These are phyloP conservation scores for Temnothorax curvispinosus DNA, from an alignment of 1,140 invertebrate genomes.

Conservation along the genomic window DNA sequence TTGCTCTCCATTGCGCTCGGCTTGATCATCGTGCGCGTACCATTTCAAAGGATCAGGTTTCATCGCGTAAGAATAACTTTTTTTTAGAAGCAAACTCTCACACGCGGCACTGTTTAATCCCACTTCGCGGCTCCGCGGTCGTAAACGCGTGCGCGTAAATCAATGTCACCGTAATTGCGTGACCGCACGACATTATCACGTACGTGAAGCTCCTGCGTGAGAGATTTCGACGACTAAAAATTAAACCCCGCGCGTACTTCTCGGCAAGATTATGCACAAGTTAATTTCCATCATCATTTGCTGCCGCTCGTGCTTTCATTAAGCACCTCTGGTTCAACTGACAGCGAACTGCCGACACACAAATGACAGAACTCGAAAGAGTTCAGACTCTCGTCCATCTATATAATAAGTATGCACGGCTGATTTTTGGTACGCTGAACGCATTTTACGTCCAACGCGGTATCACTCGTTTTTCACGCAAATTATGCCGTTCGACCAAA, in stretches of 20 bases:
- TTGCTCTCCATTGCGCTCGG: background rate
- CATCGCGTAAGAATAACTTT: constrained; percentile 1
- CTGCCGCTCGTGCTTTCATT: constrained; percentile 54
- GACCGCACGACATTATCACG: constrained; percentile 36
- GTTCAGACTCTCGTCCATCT: background rate
- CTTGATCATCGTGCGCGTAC: background rate
- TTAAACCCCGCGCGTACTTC: constrained; percentile 60
- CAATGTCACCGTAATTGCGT: constrained; percentile 68
- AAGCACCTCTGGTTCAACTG: constrained; percentile 21
- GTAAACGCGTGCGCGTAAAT: constrained; percentile 57
- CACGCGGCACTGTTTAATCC: constrained; percentile 40
- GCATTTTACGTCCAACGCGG: background rate
- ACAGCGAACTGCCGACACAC: constrained; percentile 19
- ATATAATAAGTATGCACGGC: background rate
- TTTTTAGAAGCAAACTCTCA: background rate
- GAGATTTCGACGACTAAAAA: constrained; percentile 58
- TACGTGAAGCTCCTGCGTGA: constrained; percentile 45
- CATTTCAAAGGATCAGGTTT: constrained; percentile 20
- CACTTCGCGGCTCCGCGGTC: constrained; percentile 9
- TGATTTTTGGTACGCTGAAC: constrained; percentile 9
- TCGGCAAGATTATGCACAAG: constrained; percentile 45
- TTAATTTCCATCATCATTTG: constrained; percentile 71
- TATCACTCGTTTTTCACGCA: constrained; percentile 31
- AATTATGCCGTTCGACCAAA: background rate
- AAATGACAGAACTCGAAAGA: constrained; percentile 17